Evolutionary conservation across 2,797 vertebrate species (phyloP).

Genomic region (Erpetoichthys calabaricus): DNA sequence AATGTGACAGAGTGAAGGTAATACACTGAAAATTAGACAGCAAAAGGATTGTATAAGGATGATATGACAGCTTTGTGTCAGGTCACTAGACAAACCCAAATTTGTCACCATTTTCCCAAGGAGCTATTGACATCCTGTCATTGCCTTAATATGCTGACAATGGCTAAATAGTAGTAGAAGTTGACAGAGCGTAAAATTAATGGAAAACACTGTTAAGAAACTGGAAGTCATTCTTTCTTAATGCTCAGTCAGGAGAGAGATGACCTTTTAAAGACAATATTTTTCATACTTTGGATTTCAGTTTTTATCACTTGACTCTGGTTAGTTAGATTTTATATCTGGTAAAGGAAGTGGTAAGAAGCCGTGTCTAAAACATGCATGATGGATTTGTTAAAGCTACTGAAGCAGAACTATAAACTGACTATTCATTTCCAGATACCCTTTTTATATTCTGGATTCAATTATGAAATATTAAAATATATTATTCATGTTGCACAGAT

Average conservation of each 20-base stretch:
- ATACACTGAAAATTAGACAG: conserved; percentile 21
- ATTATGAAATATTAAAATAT: too few relatives aligned
- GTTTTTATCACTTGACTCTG: neutral
- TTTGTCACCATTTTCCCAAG: conserved; percentile 31
- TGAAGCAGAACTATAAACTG: too few relatives aligned
- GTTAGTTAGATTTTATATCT: neutral
- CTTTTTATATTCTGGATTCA: too few relatives aligned
- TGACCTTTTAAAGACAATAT: conserved; percentile 17
- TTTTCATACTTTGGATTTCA: neutral
- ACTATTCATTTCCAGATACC: too few relatives aligned
- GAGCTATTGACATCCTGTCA: conserved; percentile 37
- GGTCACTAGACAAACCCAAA: conserved; percentile 21
- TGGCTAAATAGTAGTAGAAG: conserved; percentile 31
- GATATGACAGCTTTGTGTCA: conserved; percentile 17
- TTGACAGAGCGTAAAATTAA: conserved; percentile 24
- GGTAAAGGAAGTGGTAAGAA: neutral
- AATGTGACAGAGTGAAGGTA: conserved; percentile 27
- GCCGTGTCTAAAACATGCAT: neutral
- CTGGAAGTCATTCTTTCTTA: conserved; percentile 15
- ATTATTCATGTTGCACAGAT: too few relatives aligned
- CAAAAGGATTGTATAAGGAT: conserved; percentile 13
- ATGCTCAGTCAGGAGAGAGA: conserved; percentile 4
- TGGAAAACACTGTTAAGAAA: conserved; percentile 19
- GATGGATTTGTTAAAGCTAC: too few relatives aligned
- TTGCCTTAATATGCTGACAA: conserved; percentile 24